Evolutionary conservation across 64 coral and sea anemone species (phyloP).

Genomic region (Anthopleura sola): DNA sequence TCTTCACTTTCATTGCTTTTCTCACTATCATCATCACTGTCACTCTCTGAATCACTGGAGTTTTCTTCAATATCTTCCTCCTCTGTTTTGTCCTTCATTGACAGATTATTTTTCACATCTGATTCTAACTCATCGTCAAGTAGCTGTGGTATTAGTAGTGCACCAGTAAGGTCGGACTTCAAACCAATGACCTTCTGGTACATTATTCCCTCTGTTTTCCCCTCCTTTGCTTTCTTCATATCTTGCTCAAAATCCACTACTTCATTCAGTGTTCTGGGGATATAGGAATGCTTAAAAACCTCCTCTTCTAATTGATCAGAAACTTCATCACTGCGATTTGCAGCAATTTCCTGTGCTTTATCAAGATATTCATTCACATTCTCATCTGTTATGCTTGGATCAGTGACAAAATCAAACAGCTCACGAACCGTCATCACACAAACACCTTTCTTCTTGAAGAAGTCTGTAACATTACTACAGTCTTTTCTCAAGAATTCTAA

Average conservation of each 20-base stretch:
- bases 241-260: conserved; percentile 69
- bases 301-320: conserved; percentile 77
- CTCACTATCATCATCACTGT: conserved; percentile 24
- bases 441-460: conserved; percentile 96
- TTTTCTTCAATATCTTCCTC: not conserved
- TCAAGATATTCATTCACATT: conserved; percentile 90
- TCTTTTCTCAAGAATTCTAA: conserved; percentile 95
- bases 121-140: conserved; percentile 11
- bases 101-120: conserved; percentile 1
- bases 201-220: conserved; percentile 48
- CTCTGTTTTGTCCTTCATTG: conserved; percentile 2
- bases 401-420: conserved; percentile 96
- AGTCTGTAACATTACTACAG: conserved; percentile 91
- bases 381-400: conserved; percentile 84
- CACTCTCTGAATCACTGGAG: not conserved
- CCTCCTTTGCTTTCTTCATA: conserved; percentile 45
- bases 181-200: conserved; percentile 50
- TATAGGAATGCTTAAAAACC: conserved; percentile 85
- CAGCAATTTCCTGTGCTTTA: conserved; percentile 78
- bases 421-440: conserved; percentile 98
- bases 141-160: conserved; percentile 29
- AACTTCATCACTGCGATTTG: conserved; percentile 47
- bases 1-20: conserved; percentile 9
- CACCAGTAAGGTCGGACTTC: conserved; percentile 49
- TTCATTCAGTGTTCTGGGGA: conserved; percentile 54